phyloP scores from a whole-genome alignment of 2,113 vertebrate species.

The Leptocoma aspasia region DNA sequence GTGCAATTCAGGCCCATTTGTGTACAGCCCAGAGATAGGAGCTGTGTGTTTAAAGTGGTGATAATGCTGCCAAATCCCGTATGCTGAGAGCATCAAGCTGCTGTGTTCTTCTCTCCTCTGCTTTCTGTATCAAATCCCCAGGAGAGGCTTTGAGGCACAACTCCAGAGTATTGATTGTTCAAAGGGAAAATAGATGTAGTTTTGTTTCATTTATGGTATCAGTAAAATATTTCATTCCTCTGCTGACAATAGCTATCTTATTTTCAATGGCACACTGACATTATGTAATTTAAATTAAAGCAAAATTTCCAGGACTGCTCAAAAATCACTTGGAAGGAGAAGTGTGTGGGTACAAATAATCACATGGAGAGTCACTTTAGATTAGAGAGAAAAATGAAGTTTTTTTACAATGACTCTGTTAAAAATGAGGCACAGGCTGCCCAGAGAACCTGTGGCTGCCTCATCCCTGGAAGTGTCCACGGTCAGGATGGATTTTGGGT shows the following conservation, averaged over 20 bases:
- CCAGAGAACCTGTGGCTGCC: neutral
- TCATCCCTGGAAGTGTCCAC: neutral
- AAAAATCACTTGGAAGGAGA: neutral
- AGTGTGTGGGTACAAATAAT: neutral
- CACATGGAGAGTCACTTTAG: neutral
- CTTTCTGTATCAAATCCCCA: slow-evolving; percentile 1
- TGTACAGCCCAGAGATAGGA: neutral
- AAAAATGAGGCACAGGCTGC: neutral
- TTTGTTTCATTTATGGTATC: neutral
- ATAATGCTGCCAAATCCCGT: neutral
- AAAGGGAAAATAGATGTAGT: slow-evolving; percentile 16
- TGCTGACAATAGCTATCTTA: neutral
- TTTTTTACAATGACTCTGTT: neutral
- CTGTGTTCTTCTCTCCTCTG: neutral
- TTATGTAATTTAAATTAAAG: slow-evolving; percentile 18
- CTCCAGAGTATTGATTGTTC: neutral
- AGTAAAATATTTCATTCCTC: neutral
- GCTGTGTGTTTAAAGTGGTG: neutral
- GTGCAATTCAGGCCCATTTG: neutral
- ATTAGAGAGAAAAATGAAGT: neutral
- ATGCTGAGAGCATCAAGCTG: neutral
- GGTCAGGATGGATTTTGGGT: neutral
- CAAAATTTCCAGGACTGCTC: neutral
- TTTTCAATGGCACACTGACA: neutral
- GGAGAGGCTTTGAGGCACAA: neutral